These are phyloP conservation scores for Chionis minor DNA, from an alignment of 2,113 vertebrate species.

Conservation along the genomic window DNA sequence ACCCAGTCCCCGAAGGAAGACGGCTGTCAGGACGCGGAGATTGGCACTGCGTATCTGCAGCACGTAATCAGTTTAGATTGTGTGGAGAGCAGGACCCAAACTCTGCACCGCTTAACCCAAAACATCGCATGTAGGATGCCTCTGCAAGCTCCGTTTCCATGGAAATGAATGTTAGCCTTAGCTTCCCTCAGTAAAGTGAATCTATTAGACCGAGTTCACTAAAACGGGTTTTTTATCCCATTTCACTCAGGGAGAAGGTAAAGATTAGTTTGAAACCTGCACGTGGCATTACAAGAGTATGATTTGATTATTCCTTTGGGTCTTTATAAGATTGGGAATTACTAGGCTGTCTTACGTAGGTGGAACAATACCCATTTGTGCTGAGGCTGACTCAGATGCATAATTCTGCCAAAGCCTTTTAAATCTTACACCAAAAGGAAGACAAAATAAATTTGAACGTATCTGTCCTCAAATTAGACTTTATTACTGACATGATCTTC, in stretches of 20 bases:
- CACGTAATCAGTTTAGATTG: not conserved
- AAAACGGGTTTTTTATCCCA: not conserved
- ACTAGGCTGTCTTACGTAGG: not conserved
- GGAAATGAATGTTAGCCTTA: constrained; percentile 49
- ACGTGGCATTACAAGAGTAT: not conserved
- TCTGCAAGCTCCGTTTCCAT: constrained; percentile 61
- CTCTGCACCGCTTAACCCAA: constrained; percentile 42
- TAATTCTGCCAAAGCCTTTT: not conserved
- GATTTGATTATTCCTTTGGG: constrained; percentile 7
- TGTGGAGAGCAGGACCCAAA: constrained; percentile 22
- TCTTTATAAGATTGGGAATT: not conserved
- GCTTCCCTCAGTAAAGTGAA: not conserved
- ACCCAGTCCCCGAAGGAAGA: not conserved
- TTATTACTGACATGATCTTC: not conserved
- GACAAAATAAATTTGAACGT: not conserved
- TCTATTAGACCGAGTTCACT: constrained; percentile 12
- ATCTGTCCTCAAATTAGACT: not conserved
- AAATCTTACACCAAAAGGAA: constrained; percentile 4
- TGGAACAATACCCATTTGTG: constrained; percentile 36
- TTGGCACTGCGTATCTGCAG: not conserved
- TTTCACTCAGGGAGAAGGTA: constrained; percentile 21
- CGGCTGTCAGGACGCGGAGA: not conserved
- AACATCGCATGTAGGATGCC: constrained; percentile 45
- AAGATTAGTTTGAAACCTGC: constrained; percentile 45
- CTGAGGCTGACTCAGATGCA: not conserved